Conservation (phyloP, 2,113 vertebrate genomes). For the Polypterus senegalus region DNA sequence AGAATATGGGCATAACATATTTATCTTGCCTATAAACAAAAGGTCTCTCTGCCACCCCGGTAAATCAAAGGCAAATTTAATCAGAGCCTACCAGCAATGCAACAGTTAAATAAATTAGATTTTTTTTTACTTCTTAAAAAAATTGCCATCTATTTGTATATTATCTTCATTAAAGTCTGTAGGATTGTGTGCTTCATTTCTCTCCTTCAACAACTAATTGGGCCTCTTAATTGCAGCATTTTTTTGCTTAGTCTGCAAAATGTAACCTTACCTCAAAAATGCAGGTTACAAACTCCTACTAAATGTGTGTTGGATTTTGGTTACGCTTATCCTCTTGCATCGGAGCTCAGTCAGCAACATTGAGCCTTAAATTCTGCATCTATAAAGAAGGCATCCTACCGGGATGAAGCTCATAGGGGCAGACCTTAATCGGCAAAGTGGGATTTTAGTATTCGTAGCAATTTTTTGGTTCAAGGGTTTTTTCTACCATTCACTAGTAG, state of each 20-base stretch:
- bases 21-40: no score
- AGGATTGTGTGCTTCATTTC: no score
- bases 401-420: not conserved
- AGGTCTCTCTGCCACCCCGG: no score
- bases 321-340: not conserved
- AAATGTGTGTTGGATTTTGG: not conserved
- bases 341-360: not conserved
- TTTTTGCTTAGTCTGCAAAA: slow-evolving; percentile 29
- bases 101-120: no score
- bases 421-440: not conserved
- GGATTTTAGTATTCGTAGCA: not conserved
- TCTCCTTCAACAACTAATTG: slow-evolving; percentile 11
- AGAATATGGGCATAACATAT: no score
- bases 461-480: slow-evolving; percentile 1
- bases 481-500: not conserved
- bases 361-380: not conserved
- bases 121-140: no score
- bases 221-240: slow-evolving; percentile 22
- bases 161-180: no score
- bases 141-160: no score
- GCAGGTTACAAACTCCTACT: slow-evolving; percentile 23
- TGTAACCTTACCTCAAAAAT: slow-evolving; percentile 25
- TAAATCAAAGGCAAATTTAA: no score
- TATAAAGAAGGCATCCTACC: not conserved
- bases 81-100: no score